Base-by-base conservation (phyloP, 2,888 invertebrate species). In the Nymphalis urticae region DNA sequence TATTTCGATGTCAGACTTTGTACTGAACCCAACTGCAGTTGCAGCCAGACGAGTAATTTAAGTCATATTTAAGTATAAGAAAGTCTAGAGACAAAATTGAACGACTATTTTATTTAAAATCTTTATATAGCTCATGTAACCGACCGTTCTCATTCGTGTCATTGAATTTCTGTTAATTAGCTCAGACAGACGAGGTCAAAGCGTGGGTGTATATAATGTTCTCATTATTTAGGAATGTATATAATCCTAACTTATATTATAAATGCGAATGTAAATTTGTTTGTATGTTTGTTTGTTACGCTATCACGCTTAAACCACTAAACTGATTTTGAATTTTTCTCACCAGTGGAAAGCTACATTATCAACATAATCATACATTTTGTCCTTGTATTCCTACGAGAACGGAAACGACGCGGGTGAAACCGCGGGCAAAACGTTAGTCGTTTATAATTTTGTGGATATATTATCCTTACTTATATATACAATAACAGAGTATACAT, bases 141-240 rank as follows among this genome's bases (percentile, higher is more conserved):
- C 9, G 17, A 56, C 27, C 36, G 16, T 42, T 19, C 5, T 42
- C 19, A 27, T 27, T 51, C 54, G 27, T 32, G 58, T 10, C 58
- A 58, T n/a, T 58, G 58, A 58, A 58, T 42, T 9, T 27, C 16
- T 42, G 42, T 19, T 58, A 58, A 58, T 58, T 42, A 58, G 36
- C 36, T n/a, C 21, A 32, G 56, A 56, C 21, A 32, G 56, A 56
- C 58, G 19, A 42, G 58, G 58, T 42, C 58, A 10, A 48, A 58
- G 58, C 19, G 58, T 36, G 58, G 42, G 56, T 17, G 17, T 17
- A 32, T 32, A 19, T 27, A 13, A 16, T 16, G 24, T 32, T 17
- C 32, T 27, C 27, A 27, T 24, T 17, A 54, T 54, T 54, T 54
- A 17, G 32, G 42, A 42, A 42, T 56, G 32, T 32, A 56, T 56